Base-by-base conservation (phyloP, 2,888 invertebrate species). In the Dynastes maya region DNA sequence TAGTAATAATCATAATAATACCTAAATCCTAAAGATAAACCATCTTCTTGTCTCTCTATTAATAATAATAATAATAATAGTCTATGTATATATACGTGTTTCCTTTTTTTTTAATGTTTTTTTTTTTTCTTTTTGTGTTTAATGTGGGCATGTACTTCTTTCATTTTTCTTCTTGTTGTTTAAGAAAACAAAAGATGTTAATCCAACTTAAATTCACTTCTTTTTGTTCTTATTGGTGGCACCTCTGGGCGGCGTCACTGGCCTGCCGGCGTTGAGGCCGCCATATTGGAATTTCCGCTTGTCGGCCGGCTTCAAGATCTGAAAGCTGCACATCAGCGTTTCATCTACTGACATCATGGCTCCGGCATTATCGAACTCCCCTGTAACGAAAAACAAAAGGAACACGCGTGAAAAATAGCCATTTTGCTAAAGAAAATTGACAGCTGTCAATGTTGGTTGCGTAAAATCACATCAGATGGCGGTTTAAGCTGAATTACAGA, bases 301-400 rank as follows among this genome's bases (percentile, higher is more conserved):
- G 91, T 99, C 99, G 80, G 99, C 99, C 87, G 99, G 99, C 92
- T 96, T 96, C 88, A 97, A 91, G 88, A 97, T 97, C 90, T 96
- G 94, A 93, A 99, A 99, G 90, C 98, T 98, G 92, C 99, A 99
- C 99, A 99, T 99, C 84, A 99, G 92, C 83, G 98, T 98, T 90
- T 99, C 99, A 91, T 99, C 99, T 81, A 99, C 99, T 49, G 97
- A 97, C 99, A 99, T 99, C 95, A 99, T 96, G 83, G 97, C 97
- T 86, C 95, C 95, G 81, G 95, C 95, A 88, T 95, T 95, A 88
- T 95, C 95, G 87, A 95, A 95, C 89, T 95, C 95, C 27, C 85
- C 85, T 85, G 53, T 22, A 79, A 78, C 5, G 29, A 32, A 32
- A 45, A 64, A 13, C 16, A 22, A 53, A 71, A 22, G 37, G 2